A percentile compares a stretch with the other conserved stretches of the same genome.
Evolutionary conservation across 2,113 vertebrate species (phyloP).

Genomic region (Trematocara stigmaticum): DNA sequence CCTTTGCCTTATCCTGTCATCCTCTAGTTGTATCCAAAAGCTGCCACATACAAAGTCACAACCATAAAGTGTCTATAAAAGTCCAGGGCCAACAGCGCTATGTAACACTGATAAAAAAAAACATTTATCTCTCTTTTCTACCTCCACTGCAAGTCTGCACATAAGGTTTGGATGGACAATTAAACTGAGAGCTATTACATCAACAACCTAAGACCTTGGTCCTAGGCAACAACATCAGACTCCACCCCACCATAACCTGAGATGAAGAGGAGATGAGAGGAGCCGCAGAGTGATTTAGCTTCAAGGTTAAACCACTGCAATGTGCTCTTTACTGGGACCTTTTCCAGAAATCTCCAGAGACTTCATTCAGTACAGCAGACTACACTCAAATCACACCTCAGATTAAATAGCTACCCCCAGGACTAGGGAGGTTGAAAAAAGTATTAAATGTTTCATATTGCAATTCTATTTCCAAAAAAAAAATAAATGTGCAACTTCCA

Average conservation of each 20-base stretch:
- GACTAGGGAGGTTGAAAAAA: background rate
- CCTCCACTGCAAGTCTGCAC: background rate
- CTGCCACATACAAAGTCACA: background rate
- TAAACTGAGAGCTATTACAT: background rate
- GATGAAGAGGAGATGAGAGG: background rate
- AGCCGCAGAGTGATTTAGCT: background rate
- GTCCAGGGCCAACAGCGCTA: background rate
- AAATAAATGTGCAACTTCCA: fast-evolving
- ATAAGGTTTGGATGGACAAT: background rate
- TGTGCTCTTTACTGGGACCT: background rate
- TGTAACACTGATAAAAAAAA: background rate
- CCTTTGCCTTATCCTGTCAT: background rate
- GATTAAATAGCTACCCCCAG: conserved; percentile 3
- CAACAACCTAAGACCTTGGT: background rate
- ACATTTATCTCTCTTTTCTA: background rate
- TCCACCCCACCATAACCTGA: background rate
- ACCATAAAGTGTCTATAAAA: background rate
- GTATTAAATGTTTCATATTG: background rate
- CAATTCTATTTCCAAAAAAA: background rate
- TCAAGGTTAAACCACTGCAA: background rate
- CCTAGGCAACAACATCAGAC: background rate
- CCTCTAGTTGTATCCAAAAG: background rate
- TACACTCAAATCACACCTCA: background rate
- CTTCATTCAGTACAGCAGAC: background rate
- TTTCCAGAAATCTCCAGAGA: background rate